Conservation (phyloP, 2,113 vertebrate species). For the Misgurnus anguillicaudatus region DNA sequence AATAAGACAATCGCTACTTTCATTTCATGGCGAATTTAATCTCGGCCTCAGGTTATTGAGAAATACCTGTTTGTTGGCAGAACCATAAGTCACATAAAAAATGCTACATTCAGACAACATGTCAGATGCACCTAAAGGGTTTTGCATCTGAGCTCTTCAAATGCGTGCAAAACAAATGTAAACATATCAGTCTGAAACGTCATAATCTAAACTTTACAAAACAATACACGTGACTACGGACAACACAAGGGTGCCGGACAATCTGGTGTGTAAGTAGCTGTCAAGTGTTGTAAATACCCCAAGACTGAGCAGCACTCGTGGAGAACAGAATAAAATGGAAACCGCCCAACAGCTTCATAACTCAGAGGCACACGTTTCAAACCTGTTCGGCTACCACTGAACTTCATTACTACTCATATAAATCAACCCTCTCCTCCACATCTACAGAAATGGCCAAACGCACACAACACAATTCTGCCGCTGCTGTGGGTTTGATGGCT, state of each 20-base stretch:
- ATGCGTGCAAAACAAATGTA: no score
- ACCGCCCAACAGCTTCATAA: background rate
- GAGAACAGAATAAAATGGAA: background rate
- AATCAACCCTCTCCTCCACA: conserved; percentile 3
- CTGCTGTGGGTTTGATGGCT: background rate
- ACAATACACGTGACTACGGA: background rate
- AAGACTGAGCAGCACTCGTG: background rate
- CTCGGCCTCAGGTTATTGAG: no score
- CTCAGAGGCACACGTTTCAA: conserved; percentile 13
- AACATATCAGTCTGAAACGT: no score
- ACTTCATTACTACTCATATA: conserved; percentile 22
- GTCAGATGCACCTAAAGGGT: no score
- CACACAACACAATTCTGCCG: background rate
- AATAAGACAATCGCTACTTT: no score
- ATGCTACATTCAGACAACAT: no score
- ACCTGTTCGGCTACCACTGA: conserved; percentile 17
- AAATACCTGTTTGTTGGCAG: no score
- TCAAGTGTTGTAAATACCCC: background rate
- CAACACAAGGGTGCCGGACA: background rate
- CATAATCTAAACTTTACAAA: background rate
- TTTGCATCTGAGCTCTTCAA: no score
- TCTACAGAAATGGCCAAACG: background rate
- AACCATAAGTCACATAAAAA: no score
- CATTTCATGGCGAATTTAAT: no score
- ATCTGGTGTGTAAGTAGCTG: conserved; percentile 10